Evolutionary conservation across 2,888 invertebrate species (phyloP).

Genomic region (Polymixis flavicincta): DNA sequence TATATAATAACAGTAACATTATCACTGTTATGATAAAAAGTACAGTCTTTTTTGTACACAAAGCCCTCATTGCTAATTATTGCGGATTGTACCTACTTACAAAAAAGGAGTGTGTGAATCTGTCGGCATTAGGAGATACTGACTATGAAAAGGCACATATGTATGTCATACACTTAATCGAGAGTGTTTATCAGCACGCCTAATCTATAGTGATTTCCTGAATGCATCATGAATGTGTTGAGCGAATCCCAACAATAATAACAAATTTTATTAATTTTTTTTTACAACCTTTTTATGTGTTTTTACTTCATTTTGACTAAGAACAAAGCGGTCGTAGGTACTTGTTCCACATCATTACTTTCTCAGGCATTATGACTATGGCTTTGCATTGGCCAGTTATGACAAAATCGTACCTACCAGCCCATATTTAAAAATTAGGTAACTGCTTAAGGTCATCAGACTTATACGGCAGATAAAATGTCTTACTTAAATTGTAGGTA

Average conservation of each 20-base stretch:
- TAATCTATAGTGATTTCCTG: constrained; percentile 40
- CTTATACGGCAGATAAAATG: too few species aligned
- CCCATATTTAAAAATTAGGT: background rate
- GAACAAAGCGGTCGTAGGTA: background rate
- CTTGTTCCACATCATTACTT: background rate
- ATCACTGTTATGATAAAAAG: constrained; percentile 20
- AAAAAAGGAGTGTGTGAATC: background rate
- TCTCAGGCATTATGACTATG: too few species aligned
- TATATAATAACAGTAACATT: constrained; percentile 26
- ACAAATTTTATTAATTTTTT: background rate
- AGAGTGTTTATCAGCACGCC: constrained; percentile 46
- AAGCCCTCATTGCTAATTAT: constrained; percentile 31
- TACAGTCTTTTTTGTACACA: constrained; percentile 21
- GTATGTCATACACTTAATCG: constrained; percentile 24
- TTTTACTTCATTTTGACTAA: constrained; percentile 1
- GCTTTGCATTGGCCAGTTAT: background rate
- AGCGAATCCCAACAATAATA: background rate
- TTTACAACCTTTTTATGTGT: background rate
- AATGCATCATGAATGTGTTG: constrained; percentile 26
- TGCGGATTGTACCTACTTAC: background rate
- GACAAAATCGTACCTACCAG: background rate
- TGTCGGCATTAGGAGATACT: constrained; percentile 26
- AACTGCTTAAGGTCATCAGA: too few species aligned
- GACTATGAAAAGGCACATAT: constrained; percentile 23
- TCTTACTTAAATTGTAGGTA: too few species aligned